Evolutionary conservation across 2,888 invertebrate genomes (phyloP).

Genomic region (Pasiphila rectangulata): DNA sequence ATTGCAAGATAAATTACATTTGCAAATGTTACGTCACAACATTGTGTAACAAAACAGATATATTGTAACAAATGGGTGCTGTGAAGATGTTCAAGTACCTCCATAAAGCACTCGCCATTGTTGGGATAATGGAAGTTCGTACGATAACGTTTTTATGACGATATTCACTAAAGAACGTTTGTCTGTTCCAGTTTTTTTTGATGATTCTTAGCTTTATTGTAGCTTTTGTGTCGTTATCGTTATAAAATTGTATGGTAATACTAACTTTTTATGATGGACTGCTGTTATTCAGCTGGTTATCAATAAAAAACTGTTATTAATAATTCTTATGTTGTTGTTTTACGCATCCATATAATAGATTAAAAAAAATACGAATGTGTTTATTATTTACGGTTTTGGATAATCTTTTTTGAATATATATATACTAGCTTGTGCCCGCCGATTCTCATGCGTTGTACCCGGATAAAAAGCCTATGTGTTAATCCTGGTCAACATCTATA

Average conservation of each 20-base stretch:
- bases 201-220: conserved; percentile 5
- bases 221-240: conserved; percentile 5
- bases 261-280: background rate
- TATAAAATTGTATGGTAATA: conserved; percentile 2
- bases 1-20: no score
- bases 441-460: no score
- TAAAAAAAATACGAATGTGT: no score
- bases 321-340: no score
- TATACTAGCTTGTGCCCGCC: no score
- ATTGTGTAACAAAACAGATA: conserved; percentile 19
- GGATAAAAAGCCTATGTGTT: no score
- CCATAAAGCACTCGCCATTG: conserved; percentile 21
- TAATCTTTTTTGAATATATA: no score
- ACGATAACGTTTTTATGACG: conserved; percentile 24
- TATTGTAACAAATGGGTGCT: conserved; percentile 21
- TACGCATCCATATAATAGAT: no score
- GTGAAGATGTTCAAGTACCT: conserved; percentile 19
- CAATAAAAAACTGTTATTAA: no score
- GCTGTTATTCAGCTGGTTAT: background rate
- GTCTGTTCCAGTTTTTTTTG: conserved; percentile 17
- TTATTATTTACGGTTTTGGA: no score
- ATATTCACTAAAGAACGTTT: conserved; percentile 21
- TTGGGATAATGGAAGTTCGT: conserved; percentile 23
- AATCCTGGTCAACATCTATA: no score
- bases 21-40: background rate